Percentiles rank a stretch among this genome's conserved stretches.
Conservation (phyloP, 2,888 invertebrate species). For the Rhagonycha lutea region DNA sequence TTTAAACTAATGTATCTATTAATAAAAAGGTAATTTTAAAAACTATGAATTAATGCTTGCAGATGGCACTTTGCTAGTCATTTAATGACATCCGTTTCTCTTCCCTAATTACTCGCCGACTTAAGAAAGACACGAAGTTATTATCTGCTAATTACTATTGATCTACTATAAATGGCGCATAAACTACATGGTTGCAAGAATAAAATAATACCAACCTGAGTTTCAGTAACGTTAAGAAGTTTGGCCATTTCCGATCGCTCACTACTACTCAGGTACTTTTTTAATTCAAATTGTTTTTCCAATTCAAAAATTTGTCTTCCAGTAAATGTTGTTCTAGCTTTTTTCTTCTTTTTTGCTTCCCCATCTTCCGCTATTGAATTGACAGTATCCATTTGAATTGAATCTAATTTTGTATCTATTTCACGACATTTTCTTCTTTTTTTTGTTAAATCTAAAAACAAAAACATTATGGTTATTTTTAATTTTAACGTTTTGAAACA, state of each 20-base stretch:
- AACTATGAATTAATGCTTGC: not conserved
- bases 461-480: not conserved
- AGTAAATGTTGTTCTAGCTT: constrained; percentile 93
- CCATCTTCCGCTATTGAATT: constrained; percentile 50
- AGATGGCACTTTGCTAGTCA: constrained; percentile 2
- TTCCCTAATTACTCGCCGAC: constrained; percentile 7
- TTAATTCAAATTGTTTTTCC: constrained; percentile 93
- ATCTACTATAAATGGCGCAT: not conserved
- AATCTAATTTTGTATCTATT: constrained; percentile 42
- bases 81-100: constrained; percentile 5
- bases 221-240: constrained; percentile 91
- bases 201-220: constrained; percentile 72
- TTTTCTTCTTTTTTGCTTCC: constrained; percentile 70
- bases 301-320: constrained; percentile 95
- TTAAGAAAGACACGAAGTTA: constrained; percentile 12
- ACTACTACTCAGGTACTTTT: constrained; percentile 93
- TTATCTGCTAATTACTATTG: constrained; percentile 15
- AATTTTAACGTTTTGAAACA: not conserved
- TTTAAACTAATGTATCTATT: constrained; percentile 3
- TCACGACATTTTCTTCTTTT: constrained; percentile 50
- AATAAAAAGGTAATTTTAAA: constrained; percentile 1
- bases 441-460: constrained; percentile 45
- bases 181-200: not conserved
- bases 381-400: constrained; percentile 49
- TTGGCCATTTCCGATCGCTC: constrained; percentile 95